phyloP scores from a whole-genome alignment of 2,797 vertebrate species.

The Gobio occitaniae region DNA sequence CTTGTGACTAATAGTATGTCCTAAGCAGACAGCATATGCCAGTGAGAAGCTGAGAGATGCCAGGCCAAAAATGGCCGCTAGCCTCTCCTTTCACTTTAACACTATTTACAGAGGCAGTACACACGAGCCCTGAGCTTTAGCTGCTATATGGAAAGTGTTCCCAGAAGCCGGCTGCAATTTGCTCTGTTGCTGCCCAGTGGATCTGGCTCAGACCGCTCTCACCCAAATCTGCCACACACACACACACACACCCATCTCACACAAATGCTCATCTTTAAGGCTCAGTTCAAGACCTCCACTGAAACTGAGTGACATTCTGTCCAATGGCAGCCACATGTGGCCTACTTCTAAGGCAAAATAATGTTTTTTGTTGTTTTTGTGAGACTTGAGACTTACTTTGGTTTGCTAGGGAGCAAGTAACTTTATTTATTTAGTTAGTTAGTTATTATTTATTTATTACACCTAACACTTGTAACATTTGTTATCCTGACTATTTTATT shows the following conservation, averaged over 20 bases:
- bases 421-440: not conserved
- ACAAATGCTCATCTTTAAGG: not conserved
- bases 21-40: slow-evolving; percentile 76
- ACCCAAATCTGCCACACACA: not conserved
- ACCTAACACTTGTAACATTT: not conserved
- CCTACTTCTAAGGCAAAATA: slow-evolving; percentile 50
- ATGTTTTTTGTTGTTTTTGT: not conserved
- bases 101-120: slow-evolving; percentile 69
- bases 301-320: slow-evolving; percentile 25
- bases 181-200: slow-evolving; percentile 19
- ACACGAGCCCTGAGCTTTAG: slow-evolving; percentile 43
- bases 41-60: slow-evolving; percentile 65
- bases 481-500: not conserved
- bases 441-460: no score
- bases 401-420: not conserved
- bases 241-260: not conserved
- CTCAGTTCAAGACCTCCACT: slow-evolving; percentile 12
- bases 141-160: slow-evolving; percentile 55
- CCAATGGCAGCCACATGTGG: slow-evolving; percentile 63
- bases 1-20: slow-evolving; percentile 76
- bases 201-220: slow-evolving; percentile 36
- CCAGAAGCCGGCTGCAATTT: slow-evolving; percentile 49
- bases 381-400: not conserved
- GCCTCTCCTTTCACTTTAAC: slow-evolving; percentile 62
- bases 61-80: slow-evolving; percentile 54